These are phyloP conservation scores for Zelleria hepariella DNA, from an alignment of 2,888 invertebrate species.

Conservation along the genomic window DNA sequence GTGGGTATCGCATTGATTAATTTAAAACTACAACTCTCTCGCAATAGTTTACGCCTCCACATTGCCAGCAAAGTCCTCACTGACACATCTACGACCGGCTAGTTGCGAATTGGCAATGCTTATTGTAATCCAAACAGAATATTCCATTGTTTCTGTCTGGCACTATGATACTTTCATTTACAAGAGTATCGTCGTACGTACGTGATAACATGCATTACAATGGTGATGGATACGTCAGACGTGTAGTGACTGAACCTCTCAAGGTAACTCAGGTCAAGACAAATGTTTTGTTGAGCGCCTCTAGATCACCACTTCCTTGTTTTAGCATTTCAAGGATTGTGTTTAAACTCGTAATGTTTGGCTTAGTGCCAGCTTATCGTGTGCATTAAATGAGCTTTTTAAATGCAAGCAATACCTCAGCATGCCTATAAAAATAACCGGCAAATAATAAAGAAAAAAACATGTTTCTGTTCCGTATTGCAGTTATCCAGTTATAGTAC, in stretches of 20 bases:
- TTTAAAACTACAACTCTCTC: background rate
- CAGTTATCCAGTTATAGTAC: background rate
- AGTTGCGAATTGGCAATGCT: background rate
- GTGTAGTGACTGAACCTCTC: conserved; percentile 32
- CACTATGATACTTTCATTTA: conserved; percentile 20
- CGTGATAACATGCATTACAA: conserved; percentile 26
- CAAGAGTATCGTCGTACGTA: conserved; percentile 17
- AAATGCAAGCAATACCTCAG: background rate
- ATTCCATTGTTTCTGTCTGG: conserved; percentile 4
- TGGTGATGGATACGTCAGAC: conserved; percentile 22
- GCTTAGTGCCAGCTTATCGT: background rate
- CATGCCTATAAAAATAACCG: background rate
- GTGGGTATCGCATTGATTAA: conserved; percentile 14
- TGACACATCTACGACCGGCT: background rate
- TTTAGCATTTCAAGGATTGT: background rate
- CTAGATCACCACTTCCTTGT: background rate
- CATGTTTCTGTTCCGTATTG: background rate
- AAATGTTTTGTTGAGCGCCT: no score
- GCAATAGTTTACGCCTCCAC: background rate
- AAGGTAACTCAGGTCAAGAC: conserved; percentile 27
- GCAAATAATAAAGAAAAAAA: background rate
- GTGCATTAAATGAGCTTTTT: background rate
- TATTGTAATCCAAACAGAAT: background rate
- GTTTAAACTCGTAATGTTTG: background rate
- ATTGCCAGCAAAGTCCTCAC: background rate